Evolutionary conservation across 2,113 vertebrate genomes (phyloP), one percentile per base, ranked within the genome.

Genomic region (Lonchura striata): DNA sequence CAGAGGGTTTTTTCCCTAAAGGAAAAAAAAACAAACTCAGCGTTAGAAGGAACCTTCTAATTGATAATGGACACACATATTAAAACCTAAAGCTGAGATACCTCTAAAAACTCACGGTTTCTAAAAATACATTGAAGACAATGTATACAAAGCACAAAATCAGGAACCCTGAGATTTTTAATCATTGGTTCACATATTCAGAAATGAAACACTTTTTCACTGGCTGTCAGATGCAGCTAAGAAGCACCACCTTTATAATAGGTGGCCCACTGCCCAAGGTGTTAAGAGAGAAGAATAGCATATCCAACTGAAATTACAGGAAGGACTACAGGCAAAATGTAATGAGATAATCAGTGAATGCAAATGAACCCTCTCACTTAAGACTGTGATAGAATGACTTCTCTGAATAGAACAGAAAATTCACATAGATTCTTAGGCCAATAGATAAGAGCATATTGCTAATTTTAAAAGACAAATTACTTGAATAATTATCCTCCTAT

Each of bases 401-500:
- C 52, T 70, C 33, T 71, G 82, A 95, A 57, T 52, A 78, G 39
- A 35, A 84, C 37, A 77, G 78, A 93, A 88, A 78, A 12, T 81
- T 92, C 65, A 65, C 31, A 44, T 16, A 54, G 37, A n/a, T 47
- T 95, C 92, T 95, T 83, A 92, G 72, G 56, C 82, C 88, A 82
- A 68, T 33, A 94, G 85, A 92, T 96, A 96, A 97, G 82, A 86
- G 15, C 22, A 44, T 31, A 63, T 37, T 88, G 87, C 54, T 94
- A 94, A 96, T 83, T 95, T 93, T 75, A 95, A 74, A 90, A 71
- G 68, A 78, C 79, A 93, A 92, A 95, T 97, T 95, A 86, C 66
- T 92, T 86, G 31, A 91, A 92, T 90, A 93, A 94, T 94, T 93
- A 96, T 41, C 37, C 79, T 66, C 5, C 35, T 88, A 31, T 93